phyloP scores from a whole-genome alignment of 2,888 invertebrate species.

The Hedya salicella region DNA sequence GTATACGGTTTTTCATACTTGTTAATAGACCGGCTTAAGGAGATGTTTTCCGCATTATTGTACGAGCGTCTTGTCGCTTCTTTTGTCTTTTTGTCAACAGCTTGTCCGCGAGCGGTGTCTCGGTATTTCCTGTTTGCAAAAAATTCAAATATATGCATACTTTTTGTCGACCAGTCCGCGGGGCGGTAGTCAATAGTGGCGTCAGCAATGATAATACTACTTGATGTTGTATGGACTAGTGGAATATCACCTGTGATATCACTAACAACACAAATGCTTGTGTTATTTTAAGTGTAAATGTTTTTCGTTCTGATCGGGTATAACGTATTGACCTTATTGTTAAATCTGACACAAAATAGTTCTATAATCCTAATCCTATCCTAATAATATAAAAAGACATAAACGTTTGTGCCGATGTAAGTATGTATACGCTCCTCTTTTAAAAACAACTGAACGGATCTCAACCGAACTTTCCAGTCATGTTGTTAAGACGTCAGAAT shows the following conservation, averaged over 20 bases:
- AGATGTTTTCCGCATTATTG: slow-evolving; percentile 43
- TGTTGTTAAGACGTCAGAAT: too few species aligned
- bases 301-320: background rate
- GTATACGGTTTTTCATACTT: slow-evolving; percentile 29
- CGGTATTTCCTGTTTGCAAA: slow-evolving; percentile 79
- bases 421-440: too few species aligned
- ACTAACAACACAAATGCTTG: background rate
- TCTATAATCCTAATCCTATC: too few species aligned
- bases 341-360: too few species aligned
- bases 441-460: too few species aligned
- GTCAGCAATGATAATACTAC: slow-evolving; percentile 38
- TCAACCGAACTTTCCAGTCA: too few species aligned
- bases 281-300: background rate
- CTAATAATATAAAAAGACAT: too few species aligned
- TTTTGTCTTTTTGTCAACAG: slow-evolving; percentile 58
- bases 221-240: background rate
- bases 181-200: slow-evolving; percentile 48
- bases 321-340: too few species aligned
- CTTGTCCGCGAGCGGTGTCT: slow-evolving; percentile 61
- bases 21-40: slow-evolving; percentile 24
- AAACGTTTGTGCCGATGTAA: too few species aligned
- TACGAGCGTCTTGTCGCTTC: slow-evolving; percentile 49
- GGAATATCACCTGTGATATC: slow-evolving; percentile 1
- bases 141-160: slow-evolving; percentile 81
- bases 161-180: slow-evolving; percentile 75